Evolutionary conservation across 2,113 vertebrate genomes (phyloP).

Genomic region (Otolemur garnettii): DNA sequence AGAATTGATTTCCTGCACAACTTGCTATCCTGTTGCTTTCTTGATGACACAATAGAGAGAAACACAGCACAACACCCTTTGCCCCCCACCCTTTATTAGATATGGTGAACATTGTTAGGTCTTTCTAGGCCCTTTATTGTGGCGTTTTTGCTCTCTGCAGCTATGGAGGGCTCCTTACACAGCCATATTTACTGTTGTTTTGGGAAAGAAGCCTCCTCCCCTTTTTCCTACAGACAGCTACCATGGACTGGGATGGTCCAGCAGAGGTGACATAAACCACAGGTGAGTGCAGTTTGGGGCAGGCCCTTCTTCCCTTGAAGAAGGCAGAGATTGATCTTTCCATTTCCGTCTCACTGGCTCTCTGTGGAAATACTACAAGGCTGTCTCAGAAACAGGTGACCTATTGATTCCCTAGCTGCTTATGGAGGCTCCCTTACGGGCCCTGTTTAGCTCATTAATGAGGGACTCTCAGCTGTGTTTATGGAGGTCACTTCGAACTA

Average conservation of each 20-base stretch:
- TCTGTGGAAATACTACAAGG: slow-evolving; percentile 21
- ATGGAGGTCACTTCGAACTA: background rate
- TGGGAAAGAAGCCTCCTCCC: background rate
- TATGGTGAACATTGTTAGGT: background rate
- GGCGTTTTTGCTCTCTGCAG: background rate
- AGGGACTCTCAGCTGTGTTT: slow-evolving; percentile 53
- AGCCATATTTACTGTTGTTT: background rate
- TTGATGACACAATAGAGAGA: too few relatives aligned
- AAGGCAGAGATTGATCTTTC: slow-evolving; percentile 57
- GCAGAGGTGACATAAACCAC: background rate
- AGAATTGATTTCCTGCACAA: background rate
- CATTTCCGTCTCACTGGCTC: slow-evolving; percentile 4
- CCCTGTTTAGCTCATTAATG: slow-evolving; percentile 24
- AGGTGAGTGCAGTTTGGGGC: background rate
- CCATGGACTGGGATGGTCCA: background rate
- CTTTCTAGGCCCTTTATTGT: background rate
- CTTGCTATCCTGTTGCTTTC: background rate
- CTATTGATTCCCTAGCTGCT: slow-evolving; percentile 56
- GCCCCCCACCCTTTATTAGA: background rate
- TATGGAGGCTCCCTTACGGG: background rate
- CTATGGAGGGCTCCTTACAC: background rate
- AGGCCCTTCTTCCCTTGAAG: slow-evolving; percentile 38
- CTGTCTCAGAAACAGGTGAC: slow-evolving; percentile 68
- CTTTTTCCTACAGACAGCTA: background rate
- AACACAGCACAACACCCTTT: too few relatives aligned